Conservation (phyloP, 1,140 invertebrate species). For the Atta colombica region DNA sequence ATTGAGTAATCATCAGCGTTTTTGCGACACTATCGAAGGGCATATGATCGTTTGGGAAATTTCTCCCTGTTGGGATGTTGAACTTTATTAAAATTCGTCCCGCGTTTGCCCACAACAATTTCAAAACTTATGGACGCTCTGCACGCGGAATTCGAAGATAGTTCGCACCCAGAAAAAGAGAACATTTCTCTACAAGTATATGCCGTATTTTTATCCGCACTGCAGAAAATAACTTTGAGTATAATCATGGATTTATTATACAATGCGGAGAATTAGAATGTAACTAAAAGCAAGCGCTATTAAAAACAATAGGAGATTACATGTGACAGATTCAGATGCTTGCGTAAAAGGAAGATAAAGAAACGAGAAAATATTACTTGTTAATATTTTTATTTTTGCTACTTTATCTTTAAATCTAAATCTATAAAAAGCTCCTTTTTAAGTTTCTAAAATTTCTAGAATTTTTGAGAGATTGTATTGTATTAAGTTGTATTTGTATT, state of each 20-base stretch:
- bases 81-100: constrained; percentile 46
- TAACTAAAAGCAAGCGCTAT: background rate
- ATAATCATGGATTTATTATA: background rate
- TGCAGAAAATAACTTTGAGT: background rate
- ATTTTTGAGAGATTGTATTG: background rate
- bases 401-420: background rate
- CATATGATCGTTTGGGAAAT: background rate
- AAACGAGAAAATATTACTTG: background rate
- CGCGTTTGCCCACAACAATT: constrained; percentile 32
- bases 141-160: constrained; percentile 40
- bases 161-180: background rate
- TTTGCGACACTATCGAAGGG: background rate
- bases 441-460: background rate
- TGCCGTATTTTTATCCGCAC: constrained; percentile 29
- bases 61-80: background rate
- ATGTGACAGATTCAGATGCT: background rate
- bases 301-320: background rate
- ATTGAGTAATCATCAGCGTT: constrained; percentile 25
- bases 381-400: background rate
- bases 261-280: background rate
- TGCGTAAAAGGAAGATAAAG: background rate
- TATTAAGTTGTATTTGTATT: too few species aligned
- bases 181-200: background rate
- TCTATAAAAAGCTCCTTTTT: background rate
- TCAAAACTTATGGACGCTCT: constrained; percentile 19